These are phyloP conservation scores for Phorcus lineatus DNA, from an alignment of 2,888 invertebrate species.

Conservation along the genomic window DNA sequence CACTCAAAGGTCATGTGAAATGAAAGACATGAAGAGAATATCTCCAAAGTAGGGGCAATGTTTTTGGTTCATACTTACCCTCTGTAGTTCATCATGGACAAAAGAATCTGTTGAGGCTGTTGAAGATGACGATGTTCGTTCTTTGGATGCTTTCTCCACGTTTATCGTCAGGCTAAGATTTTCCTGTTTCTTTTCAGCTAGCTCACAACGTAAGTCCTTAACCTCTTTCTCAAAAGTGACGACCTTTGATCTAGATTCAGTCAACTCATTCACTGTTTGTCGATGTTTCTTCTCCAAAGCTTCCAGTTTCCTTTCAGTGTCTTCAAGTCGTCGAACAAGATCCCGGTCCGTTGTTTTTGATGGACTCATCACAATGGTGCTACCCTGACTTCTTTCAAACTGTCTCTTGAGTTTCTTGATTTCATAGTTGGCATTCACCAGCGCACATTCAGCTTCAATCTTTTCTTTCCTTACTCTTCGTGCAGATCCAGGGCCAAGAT, in stretches of 20 bases:
- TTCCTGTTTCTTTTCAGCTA: constrained; percentile 28
- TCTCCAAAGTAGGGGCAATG: neutral
- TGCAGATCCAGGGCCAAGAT: constrained; percentile 37
- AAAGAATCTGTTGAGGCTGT: constrained; percentile 21
- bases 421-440: constrained; percentile 48
- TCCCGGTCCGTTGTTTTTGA: neutral
- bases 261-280: constrained; percentile 31
- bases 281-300: constrained; percentile 41
- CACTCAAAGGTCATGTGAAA: neutral
- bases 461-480: constrained; percentile 48
- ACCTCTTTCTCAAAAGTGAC: constrained; percentile 40
- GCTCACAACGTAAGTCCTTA: constrained; percentile 37
- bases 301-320: constrained; percentile 30
- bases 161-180: constrained; percentile 33
- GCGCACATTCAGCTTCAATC: constrained; percentile 47
- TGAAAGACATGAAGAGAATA: neutral
- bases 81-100: constrained; percentile 34
- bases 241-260: constrained; percentile 26
- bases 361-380: neutral
- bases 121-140: neutral
- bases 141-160: constrained; percentile 17
- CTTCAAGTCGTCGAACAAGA: neutral
- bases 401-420: constrained; percentile 45
- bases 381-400: constrained; percentile 22
- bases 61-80: constrained; percentile 11